phyloP scores from a whole-genome alignment of 1,140 invertebrate species.

The Trichomalopsis sarcophagae region DNA sequence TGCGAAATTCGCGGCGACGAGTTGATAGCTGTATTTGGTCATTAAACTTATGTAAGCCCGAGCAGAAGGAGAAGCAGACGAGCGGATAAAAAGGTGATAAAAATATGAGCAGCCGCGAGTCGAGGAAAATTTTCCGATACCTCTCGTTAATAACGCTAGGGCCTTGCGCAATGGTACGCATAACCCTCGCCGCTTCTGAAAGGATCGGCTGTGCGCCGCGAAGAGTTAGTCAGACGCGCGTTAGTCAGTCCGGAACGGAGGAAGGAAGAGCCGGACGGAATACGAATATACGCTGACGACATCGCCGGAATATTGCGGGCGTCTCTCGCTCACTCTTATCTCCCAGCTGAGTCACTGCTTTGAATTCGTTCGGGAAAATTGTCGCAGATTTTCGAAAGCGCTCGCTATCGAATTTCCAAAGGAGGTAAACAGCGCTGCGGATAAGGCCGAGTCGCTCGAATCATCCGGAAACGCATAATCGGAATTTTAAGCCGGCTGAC shows the following conservation, averaged over 20 bases:
- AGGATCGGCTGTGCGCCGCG: no score
- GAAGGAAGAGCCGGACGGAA: conserved; percentile 19
- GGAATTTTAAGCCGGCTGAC: conserved; percentile 21
- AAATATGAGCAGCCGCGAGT: no score
- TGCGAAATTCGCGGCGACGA: not conserved
- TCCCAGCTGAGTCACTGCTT: no score
- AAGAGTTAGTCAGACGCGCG: no score
- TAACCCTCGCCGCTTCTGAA: no score
- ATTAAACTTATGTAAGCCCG: not conserved
- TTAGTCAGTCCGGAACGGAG: no score
- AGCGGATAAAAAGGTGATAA: no score
- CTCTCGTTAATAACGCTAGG: not conserved
- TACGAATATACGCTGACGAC: conserved; percentile 20
- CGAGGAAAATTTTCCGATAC: not conserved
- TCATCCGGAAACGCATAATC: not conserved
- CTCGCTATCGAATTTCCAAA: no score
- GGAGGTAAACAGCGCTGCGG: not conserved
- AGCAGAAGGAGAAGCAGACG: not conserved
- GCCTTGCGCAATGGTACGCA: not conserved
- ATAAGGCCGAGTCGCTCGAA: no score
- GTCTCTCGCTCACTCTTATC: no score
- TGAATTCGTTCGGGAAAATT: not conserved
- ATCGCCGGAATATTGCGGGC: not conserved
- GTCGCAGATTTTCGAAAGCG: not conserved
- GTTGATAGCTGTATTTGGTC: not conserved